Conservation (phyloP, 2,888 invertebrate genomes). For the Imbricaverruca yamaguchii region DNA sequence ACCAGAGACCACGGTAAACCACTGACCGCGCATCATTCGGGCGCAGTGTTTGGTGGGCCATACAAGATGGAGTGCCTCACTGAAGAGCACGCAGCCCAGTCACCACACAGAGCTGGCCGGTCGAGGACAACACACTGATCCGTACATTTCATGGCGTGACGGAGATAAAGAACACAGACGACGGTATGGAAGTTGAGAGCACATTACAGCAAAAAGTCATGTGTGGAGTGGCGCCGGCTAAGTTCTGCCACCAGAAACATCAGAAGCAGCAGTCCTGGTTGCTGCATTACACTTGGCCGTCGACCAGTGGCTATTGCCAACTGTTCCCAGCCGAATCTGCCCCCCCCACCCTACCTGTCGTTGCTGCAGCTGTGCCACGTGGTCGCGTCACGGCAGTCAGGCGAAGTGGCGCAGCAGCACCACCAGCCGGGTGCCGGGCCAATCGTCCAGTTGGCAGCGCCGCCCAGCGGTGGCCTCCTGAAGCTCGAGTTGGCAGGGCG, state of each 20-base stretch:
- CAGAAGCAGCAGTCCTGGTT: no score
- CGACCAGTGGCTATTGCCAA: neutral
- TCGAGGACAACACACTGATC: neutral
- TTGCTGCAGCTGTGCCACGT: slow-evolving; percentile 34
- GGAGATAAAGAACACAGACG: no score
- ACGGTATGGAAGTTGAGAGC: no score
- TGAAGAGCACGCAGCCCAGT: neutral
- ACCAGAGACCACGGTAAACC: no score
- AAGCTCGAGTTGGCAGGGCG: neutral
- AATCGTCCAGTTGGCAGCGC: slow-evolving; percentile 15
- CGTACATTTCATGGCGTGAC: no score
- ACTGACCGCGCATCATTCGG: no score
- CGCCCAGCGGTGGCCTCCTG: neutral
- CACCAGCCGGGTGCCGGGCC: slow-evolving; percentile 30
- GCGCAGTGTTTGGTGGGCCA: no score
- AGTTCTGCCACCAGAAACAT: no score
- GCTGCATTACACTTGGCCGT: no score
- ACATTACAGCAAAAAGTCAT: no score
- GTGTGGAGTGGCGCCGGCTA: no score
- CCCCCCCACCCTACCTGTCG: slow-evolving; percentile 28
- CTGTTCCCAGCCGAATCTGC: neutral
- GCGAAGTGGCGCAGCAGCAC: slow-evolving; percentile 37
- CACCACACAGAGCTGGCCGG: neutral
- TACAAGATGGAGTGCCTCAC: neutral
- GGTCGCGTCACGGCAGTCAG: slow-evolving; percentile 38